phyloP scores from a whole-genome alignment of 2,888 invertebrate species.

The Drosophila borborema region DNA sequence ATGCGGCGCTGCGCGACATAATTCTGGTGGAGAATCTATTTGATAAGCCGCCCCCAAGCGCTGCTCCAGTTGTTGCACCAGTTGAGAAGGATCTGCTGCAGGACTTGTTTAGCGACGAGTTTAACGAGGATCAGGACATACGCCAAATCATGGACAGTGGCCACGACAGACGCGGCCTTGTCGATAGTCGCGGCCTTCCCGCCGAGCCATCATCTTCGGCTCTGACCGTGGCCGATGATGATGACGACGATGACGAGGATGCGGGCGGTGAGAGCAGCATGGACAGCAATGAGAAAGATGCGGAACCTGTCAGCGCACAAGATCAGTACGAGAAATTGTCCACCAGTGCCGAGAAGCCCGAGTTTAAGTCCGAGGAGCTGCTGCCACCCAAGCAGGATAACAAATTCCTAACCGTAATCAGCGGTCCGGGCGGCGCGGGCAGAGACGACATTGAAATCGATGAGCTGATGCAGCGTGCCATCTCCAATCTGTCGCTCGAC shows the following conservation, averaged over 20 bases:
- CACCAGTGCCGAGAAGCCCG: slow-evolving; percentile 67
- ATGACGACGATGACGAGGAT: slow-evolving; percentile 79
- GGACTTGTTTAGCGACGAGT: slow-evolving; percentile 82
- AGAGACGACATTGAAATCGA: slow-evolving; percentile 85
- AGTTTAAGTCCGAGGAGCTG: slow-evolving; percentile 53
- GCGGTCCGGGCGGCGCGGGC: slow-evolving; percentile 57
- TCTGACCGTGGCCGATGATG: slow-evolving; percentile 82
- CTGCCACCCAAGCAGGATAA: slow-evolving; percentile 70
- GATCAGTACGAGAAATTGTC: slow-evolving; percentile 80
- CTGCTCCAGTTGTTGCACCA: slow-evolving; percentile 27
- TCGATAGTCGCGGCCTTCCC: slow-evolving; percentile 77
- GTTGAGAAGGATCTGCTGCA: slow-evolving; percentile 76
- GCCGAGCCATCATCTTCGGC: slow-evolving; percentile 81
- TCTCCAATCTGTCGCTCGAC: slow-evolving; percentile 85
- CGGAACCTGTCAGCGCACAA: slow-evolving; percentile 61
- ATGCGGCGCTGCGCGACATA: slow-evolving; percentile 92
- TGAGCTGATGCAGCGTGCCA: slow-evolving; percentile 85
- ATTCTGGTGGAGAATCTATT: slow-evolving; percentile 88
- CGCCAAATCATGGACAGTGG: slow-evolving; percentile 86
- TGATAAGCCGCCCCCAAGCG: slow-evolving; percentile 84
- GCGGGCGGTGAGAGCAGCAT: slow-evolving; percentile 82
- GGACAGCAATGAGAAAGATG: slow-evolving; percentile 82
- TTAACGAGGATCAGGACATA: slow-evolving; percentile 85
- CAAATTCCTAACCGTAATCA: slow-evolving; percentile 77
- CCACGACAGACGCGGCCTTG: slow-evolving; percentile 78